These are phyloP conservation scores for Thera obeliscata DNA, from an alignment of 2,888 invertebrate species.

Conservation along the genomic window DNA sequence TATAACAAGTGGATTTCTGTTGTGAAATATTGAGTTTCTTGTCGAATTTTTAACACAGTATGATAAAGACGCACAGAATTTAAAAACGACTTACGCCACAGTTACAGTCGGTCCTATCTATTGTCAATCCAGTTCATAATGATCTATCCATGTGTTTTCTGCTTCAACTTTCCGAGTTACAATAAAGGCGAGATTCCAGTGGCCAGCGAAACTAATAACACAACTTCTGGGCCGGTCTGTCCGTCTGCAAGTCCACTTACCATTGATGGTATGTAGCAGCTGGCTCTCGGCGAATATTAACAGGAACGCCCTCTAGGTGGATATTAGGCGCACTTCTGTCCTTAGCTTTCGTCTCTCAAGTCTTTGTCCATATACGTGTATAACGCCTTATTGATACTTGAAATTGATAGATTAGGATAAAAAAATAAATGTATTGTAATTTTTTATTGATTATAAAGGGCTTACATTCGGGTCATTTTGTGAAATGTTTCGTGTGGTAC, in stretches of 20 bases:
- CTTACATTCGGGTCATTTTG: too few species aligned
- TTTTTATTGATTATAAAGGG: too few species aligned
- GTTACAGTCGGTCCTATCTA: too few species aligned
- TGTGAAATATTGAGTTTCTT: too few species aligned
- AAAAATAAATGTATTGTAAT: too few species aligned
- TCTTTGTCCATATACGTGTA: neutral
- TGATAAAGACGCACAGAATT: too few species aligned
- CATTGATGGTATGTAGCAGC: conserved; percentile 31
- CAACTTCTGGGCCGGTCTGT: conserved; percentile 29
- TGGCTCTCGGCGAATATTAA: conserved; percentile 23
- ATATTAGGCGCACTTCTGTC: conserved; percentile 2
- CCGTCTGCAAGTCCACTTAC: conserved; percentile 30
- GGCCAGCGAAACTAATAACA: conserved; percentile 38
- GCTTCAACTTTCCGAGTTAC: conserved; percentile 8
- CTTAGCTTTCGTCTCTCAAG: neutral
- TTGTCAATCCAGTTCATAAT: too few species aligned
- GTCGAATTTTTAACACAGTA: too few species aligned
- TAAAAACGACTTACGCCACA: too few species aligned
- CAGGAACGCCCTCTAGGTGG: conserved; percentile 12
- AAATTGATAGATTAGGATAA: too few species aligned
- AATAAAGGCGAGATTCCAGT: conserved; percentile 26
- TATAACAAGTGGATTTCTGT: too few species aligned
- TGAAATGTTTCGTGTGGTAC: too few species aligned
- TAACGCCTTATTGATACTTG: neutral
- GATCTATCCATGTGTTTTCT: neutral